Percentiles rank a stretch among this genome's conserved stretches.
Conservation (phyloP, 2,888 invertebrate species). For the Drosophila nigricruria region DNA sequence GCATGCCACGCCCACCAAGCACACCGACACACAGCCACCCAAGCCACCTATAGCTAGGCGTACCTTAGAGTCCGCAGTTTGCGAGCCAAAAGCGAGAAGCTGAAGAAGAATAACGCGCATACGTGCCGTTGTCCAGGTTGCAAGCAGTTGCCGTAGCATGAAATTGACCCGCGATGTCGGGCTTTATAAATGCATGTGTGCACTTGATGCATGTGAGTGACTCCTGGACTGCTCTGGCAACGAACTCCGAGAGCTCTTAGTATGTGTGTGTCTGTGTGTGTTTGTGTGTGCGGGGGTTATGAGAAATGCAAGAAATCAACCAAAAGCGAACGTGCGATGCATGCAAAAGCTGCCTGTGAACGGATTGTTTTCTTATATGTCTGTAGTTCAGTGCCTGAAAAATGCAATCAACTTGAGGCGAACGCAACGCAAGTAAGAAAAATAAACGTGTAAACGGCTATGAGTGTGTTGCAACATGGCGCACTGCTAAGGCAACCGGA, state of each 20-base stretch:
- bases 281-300: conserved; percentile 48
- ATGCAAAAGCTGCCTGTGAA: conserved; percentile 68
- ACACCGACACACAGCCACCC: conserved; percentile 2
- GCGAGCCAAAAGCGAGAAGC: conserved; percentile 23
- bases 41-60: conserved; percentile 8
- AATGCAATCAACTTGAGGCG: conserved; percentile 81
- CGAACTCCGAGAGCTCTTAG: conserved; percentile 16
- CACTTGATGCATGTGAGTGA: conserved; percentile 69
- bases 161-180: conserved; percentile 78
- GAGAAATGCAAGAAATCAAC: conserved; percentile 81
- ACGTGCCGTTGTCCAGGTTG: conserved; percentile 74
- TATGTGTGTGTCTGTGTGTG: neutral
- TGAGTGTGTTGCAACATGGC: conserved; percentile 45
- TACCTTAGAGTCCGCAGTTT: conserved; percentile 16
- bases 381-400: conserved; percentile 61
- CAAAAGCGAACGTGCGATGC: conserved; percentile 79
- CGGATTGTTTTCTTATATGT: conserved; percentile 77
- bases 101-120: conserved; percentile 68
- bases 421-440: conserved; percentile 35
- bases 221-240: conserved; percentile 32
- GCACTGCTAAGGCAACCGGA: conserved; percentile 68
- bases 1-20: conserved; percentile 64
- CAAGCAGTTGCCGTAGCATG: conserved; percentile 61
- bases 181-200: conserved; percentile 78
- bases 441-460: conserved; percentile 62